Conservation (phyloP, 1,140 invertebrate species). For the Caligus rogercresseyi region DNA sequence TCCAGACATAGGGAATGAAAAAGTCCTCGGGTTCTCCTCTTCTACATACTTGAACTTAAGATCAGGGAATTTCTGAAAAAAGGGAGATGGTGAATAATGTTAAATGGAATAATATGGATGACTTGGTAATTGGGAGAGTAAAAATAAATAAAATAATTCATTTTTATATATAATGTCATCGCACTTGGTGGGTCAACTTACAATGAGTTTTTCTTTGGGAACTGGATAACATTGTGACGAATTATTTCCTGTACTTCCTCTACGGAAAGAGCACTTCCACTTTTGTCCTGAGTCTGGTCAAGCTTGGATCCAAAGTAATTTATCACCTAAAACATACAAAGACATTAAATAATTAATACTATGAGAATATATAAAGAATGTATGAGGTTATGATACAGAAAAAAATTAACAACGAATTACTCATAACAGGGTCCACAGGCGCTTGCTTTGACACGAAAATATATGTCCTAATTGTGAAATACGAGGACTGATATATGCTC, state of each 20-base stretch:
- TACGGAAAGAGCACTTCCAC: slow-evolving; percentile 11
- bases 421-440: no score
- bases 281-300: slow-evolving; percentile 3
- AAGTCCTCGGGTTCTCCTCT: slow-evolving; percentile 96
- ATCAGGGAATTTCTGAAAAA: slow-evolving; percentile 80
- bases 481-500: no score
- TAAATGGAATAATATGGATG: slow-evolving; percentile 22
- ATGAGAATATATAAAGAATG: no score
- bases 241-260: slow-evolving; percentile 10
- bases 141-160: slow-evolving; percentile 7
- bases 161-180: no score
- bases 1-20: slow-evolving; percentile 98
- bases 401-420: no score
- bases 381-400: no score
- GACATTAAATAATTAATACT: slow-evolving; percentile 8
- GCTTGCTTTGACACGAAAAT: no score
- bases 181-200: no score
- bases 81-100: slow-evolving; percentile 1
- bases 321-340: not conserved
- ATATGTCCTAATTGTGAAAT: no score
- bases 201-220: slow-evolving; percentile 13
- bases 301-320: not conserved
- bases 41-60: slow-evolving; percentile 98
- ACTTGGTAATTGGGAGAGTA: slow-evolving; percentile 14
- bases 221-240: slow-evolving; percentile 1